These are phyloP conservation scores for Psephotus haematonotus DNA, from an alignment of 2,113 vertebrate genomes.

Conservation along the genomic window DNA sequence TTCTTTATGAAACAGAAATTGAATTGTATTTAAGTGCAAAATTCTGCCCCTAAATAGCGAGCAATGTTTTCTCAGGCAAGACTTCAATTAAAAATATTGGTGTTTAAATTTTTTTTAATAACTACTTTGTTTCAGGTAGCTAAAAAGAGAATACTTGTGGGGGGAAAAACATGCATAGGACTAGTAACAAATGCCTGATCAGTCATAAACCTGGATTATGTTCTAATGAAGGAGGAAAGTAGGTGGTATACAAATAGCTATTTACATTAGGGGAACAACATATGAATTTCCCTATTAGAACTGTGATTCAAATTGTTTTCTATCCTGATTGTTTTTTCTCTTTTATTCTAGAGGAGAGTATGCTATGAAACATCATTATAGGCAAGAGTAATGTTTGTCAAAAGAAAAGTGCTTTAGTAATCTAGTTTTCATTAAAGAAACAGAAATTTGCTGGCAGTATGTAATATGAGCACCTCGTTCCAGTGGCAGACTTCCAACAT, in stretches of 20 bases:
- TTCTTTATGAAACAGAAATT: background rate
- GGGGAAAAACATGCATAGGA: background rate
- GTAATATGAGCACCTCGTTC: slow-evolving; percentile 59
- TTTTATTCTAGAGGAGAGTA: slow-evolving; percentile 14
- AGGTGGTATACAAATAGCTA: background rate
- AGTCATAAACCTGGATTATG: background rate
- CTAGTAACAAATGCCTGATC: background rate
- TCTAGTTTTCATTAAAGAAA: slow-evolving; percentile 68
- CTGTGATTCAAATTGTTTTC: background rate
- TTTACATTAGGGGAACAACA: background rate
- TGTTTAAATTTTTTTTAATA: background rate
- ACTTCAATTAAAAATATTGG: background rate
- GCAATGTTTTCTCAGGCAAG: background rate
- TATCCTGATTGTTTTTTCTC: background rate
- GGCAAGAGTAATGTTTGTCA: slow-evolving; percentile 32
- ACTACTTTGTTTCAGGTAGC: background rate
- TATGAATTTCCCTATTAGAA: background rate
- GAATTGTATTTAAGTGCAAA: background rate
- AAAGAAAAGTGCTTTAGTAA: slow-evolving; percentile 55
- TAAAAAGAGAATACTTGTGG: background rate
- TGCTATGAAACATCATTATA: background rate
- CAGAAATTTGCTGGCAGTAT: slow-evolving; percentile 58
- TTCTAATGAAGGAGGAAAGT: background rate
- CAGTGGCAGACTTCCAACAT: slow-evolving; percentile 65
- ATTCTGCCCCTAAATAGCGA: background rate